Base-by-base conservation (phyloP, 2,888 invertebrate genomes). In the Eupithecia vulgata region DNA sequence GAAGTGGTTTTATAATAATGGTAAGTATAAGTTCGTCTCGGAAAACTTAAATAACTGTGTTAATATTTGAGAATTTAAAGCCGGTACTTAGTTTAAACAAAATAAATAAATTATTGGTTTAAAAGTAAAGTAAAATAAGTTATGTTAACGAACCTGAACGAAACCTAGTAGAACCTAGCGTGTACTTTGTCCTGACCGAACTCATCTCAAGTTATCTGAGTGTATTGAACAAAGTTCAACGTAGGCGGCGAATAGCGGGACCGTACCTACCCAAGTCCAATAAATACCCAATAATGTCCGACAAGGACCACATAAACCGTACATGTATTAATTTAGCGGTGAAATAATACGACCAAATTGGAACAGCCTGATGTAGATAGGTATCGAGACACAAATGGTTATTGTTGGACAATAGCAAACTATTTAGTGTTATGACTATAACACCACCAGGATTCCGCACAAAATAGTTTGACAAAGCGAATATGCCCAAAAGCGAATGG, bases 381-480 rank as follows among this genome's bases (percentile, higher is more conserved):
- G 70, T 77, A 78, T 78, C 73, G 76, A 70, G 66, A 73, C 69
- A 72, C 57, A 68, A 77, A 78, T 67, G 76, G 79, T 79, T 79
- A 79, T 77, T 66, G 76, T 71, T 64, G 73, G 72, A 78, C 78
- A 78, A 79, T 79, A 76, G 75, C 70, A 74, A 57, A 85, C 82
- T 83, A 83, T 85, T 82, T 81, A 78, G 78, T 81, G 78, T 81
- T 81, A 81, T 81, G 78, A 82, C 77, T 81, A 81, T 81, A 77
- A 82, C 77, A 80, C 78, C 79, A 74, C 72, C 80, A 71, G 82
- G 76, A 82, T 78, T 85, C 75, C 78, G 40, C 80, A 82, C 78
- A 79, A 84, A 86, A 82, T 82, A 83, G 83, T 84, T 84, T 83
- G 84, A 81, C 82, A 82, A 82, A 85, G 84, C 78, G 80, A 83